Percentiles rank a stretch among this genome's conserved stretches.
Conservation (phyloP, 23 tunicate genomes). For the Trididemnum clinides region DNA sequence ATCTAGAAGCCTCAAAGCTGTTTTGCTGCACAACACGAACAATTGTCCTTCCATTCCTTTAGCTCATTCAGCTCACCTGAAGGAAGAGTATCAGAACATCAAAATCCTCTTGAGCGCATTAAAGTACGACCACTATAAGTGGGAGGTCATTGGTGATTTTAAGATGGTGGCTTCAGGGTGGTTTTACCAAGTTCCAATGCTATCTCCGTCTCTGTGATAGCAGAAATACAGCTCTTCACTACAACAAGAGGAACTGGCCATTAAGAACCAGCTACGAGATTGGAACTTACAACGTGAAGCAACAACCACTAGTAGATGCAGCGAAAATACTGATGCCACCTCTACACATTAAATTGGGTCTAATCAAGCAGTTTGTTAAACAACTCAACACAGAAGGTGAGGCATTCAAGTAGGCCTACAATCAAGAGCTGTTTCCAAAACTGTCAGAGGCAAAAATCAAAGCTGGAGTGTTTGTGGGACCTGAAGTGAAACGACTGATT, state of each 20-base stretch:
- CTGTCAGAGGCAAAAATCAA: conserved; percentile 36
- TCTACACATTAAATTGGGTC: conserved; percentile 32
- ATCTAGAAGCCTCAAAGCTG: conserved; percentile 41
- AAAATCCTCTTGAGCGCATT: conserved; percentile 32
- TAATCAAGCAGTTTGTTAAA: conserved; percentile 45
- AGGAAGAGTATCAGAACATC: conserved; percentile 37
- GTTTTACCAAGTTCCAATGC: conserved; percentile 26
- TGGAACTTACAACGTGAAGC: conserved; percentile 31
- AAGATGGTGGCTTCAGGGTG: conserved; percentile 38
- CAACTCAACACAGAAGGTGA: conserved; percentile 29
- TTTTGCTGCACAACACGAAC: conserved; percentile 50
- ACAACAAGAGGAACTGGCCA: conserved; percentile 37
- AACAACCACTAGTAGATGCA: conserved; percentile 34
- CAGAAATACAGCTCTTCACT: conserved; percentile 37
- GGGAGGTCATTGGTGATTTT: conserved; percentile 48
- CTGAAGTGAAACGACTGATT: conserved; percentile 40
- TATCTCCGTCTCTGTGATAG: conserved; percentile 40
- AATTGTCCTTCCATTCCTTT: conserved; percentile 47
- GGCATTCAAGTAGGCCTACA: conserved; percentile 43
- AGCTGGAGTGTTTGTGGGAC: conserved; percentile 51
- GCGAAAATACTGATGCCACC: conserved; percentile 36
- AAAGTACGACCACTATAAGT: conserved; percentile 29
- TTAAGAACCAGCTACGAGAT: conserved; percentile 18
- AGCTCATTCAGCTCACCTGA: conserved; percentile 33
- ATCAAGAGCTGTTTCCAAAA: conserved; percentile 32